Percentiles rank a stretch among this genome's conserved stretches.
Conservation (phyloP, 2,113 vertebrate genomes). For the Lichenostomus cassidix region DNA sequence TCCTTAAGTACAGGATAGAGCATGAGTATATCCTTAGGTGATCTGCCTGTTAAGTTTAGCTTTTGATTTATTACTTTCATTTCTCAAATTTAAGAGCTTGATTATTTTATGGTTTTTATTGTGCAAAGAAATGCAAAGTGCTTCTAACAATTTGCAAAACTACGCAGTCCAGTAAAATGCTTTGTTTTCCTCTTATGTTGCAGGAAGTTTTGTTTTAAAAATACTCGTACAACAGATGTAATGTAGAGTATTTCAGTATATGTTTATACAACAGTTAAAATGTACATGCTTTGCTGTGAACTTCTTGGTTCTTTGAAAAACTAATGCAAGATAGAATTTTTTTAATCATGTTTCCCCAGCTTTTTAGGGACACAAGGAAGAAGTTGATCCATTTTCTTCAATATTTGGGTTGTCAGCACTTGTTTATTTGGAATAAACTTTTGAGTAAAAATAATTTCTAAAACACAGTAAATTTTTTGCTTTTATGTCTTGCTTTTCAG, state of each 20-base stretch:
- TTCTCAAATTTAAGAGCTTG: neutral
- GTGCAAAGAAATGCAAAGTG: neutral
- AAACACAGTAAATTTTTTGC: neutral
- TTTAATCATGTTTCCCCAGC: neutral
- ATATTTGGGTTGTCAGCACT: neutral
- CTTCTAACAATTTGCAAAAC: neutral
- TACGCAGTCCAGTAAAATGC: neutral
- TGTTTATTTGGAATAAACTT: neutral
- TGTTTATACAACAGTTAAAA: neutral
- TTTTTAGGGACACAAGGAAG: neutral
- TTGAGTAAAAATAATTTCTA: neutral
- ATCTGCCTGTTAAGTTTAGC: neutral
- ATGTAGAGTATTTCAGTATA: neutral
- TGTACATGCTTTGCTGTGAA: neutral
- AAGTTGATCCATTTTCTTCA: neutral
- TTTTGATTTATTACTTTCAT: neutral
- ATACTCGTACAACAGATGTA: accelerated
- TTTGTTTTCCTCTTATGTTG: neutral
- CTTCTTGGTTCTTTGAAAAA: neutral
- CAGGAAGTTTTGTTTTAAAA: neutral
- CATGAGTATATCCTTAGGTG: neutral
- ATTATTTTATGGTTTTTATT: neutral
- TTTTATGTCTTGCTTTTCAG: neutral
- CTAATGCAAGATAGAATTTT: neutral
- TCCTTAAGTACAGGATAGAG: neutral